Base-by-base conservation (phyloP, 1,140 invertebrate species). In the Anastatus disparis region DNA sequence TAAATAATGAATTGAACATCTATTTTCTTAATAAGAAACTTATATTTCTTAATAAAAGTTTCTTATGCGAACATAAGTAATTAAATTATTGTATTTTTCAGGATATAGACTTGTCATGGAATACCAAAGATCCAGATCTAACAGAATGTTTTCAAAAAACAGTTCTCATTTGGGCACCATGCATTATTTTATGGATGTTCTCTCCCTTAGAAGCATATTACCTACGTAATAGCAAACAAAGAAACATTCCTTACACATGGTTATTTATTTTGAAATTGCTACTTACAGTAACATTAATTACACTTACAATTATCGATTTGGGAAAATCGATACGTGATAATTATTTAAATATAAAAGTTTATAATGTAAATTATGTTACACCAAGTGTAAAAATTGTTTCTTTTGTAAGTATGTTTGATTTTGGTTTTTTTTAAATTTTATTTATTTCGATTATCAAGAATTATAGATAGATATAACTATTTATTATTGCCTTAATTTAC, bases 71-170 rank as follows among this genome's bases (percentile, higher is more conserved):
- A 29, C 52, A 53, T 64, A 22, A 40, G 56, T 26, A 50, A 68
- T n/a, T 64, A n/a, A n/a, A 62, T 75, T 53, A 59, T 75, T 79
- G 89, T 89, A 61, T n/a, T n/a, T n/a, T n/a, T n/a, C 86, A 96
- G 94, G 89, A 95, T 84, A 75, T 79, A 74, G 89, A 89, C 76
- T 72, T 91, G 76, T 91, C 92, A 56, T 97, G 95, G 94, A 85
- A 94, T 74, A 94, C 94, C 17, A 84, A 89, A 17, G 87, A 91
- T 82, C 95, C 96, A 46, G 91, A 95, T 79, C 88, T 97, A 53
- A 94, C 94, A 63, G 85, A 88, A 83, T 97, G 95, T 84, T 96
- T 97, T 85, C 92, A 97, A 81, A 91, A 93, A 83, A 97, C 95
- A 3, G 90, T 94, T 1, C 81, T 98, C 38, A 86, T 95, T 53